phyloP scores from a whole-genome alignment of 2,113 vertebrate species.

The Castor canadensis region DNA sequence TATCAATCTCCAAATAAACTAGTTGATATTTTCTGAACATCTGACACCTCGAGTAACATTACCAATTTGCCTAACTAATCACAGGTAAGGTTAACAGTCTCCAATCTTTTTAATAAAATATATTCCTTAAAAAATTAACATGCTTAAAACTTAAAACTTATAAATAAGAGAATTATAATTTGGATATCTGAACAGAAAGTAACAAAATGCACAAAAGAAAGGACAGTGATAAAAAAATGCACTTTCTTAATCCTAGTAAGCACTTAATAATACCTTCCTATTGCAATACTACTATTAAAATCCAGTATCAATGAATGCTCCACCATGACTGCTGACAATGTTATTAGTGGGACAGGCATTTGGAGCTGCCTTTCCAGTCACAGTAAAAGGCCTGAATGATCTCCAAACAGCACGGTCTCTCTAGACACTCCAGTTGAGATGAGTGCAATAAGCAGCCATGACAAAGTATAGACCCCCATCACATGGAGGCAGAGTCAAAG shows the following conservation, averaged over 20 bases:
- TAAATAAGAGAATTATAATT: not conserved
- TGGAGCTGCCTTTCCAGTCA: not conserved
- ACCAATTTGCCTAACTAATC: not conserved
- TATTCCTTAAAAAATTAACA: not conserved
- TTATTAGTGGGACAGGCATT: not conserved
- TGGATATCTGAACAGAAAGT: not conserved
- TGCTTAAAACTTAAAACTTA: constrained; percentile 8
- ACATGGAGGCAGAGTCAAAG: not conserved
- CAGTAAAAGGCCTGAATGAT: not conserved
- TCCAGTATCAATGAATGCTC: not conserved
- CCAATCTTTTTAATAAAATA: not conserved
- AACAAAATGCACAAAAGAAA: not conserved
- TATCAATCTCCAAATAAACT: not conserved
- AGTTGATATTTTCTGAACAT: not conserved
- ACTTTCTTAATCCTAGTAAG: not conserved
- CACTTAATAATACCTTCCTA: not conserved
- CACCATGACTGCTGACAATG: not conserved
- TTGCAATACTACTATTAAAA: not conserved
- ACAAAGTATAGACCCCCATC: not conserved
- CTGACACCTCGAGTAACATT: not conserved
- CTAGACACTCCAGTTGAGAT: not conserved
- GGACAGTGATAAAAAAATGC: not conserved
- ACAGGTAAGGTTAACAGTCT: not conserved
- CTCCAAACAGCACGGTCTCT: not conserved
- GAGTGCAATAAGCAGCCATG: accelerated